Conservation (phyloP, 2,888 invertebrate genomes). For the Cabera pusaria region DNA sequence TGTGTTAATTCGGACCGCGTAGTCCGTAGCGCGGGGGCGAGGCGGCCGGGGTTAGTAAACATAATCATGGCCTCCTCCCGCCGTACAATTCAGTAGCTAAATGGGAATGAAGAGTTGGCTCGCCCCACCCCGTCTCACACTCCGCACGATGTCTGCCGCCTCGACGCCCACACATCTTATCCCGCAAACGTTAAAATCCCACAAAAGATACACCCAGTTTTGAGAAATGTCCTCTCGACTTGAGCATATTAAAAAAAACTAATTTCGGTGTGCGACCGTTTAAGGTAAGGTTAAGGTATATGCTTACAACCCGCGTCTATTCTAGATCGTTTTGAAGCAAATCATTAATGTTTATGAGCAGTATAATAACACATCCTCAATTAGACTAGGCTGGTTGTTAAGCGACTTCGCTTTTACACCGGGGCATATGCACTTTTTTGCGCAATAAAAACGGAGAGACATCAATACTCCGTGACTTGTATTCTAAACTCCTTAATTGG, state of each 20-base stretch:
- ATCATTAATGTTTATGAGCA: constrained; percentile 22
- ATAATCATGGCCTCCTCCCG: constrained; percentile 77
- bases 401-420: constrained; percentile 30
- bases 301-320: constrained; percentile 4
- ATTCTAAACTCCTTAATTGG: constrained; percentile 78
- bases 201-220: constrained; percentile 32
- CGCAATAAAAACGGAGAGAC: constrained; percentile 56
- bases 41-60: constrained; percentile 74
- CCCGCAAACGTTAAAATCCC: constrained; percentile 53
- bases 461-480: constrained; percentile 74
- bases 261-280: constrained; percentile 12
- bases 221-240: constrained; percentile 1
- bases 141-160: constrained; percentile 54
- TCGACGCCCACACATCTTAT: constrained; percentile 66
- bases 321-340: constrained; percentile 8
- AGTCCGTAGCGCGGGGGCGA: constrained; percentile 62
- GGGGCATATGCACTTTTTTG: constrained; percentile 37
- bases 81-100: constrained; percentile 79
- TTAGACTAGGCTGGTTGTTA: constrained; percentile 34
- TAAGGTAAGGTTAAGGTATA: no score
- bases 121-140: constrained; percentile 53
- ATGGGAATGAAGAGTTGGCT: constrained; percentile 76
- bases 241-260: no score
- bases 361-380: constrained; percentile 33
- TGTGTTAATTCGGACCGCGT: constrained; percentile 76